Conservation (phyloP, 2,888 invertebrate species). For the Nebria salina region DNA sequence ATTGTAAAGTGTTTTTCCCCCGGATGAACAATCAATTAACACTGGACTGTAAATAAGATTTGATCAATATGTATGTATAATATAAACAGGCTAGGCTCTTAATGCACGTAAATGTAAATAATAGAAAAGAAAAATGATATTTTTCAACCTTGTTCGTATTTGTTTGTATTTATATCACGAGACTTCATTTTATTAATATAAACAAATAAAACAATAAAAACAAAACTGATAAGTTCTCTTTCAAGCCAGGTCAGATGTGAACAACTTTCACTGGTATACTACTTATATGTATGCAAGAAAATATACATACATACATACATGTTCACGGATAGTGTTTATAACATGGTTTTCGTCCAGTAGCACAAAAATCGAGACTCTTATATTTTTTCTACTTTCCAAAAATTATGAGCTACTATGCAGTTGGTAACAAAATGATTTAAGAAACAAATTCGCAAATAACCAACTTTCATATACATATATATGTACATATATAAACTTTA, state of each 20-base stretch:
- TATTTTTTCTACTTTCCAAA: background rate
- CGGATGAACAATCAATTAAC: too few relatives aligned
- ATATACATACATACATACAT: background rate
- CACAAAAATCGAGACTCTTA: background rate
- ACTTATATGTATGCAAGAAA: background rate
- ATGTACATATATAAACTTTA: background rate
- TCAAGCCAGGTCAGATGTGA: background rate
- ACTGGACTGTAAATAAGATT: too few relatives aligned
- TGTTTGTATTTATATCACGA: background rate
- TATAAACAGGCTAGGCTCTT: too few relatives aligned
- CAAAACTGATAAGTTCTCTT: background rate
- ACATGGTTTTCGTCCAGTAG: background rate
- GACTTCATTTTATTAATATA: background rate
- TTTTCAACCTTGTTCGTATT: background rate
- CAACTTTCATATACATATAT: background rate
- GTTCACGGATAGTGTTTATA: too few relatives aligned
- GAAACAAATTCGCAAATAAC: background rate
- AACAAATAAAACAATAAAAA: background rate
- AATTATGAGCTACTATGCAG: background rate
- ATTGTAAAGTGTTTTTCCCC: too few relatives aligned
- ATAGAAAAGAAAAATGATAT: background rate
- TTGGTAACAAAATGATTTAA: background rate
- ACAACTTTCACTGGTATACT: background rate
- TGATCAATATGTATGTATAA: too few relatives aligned
- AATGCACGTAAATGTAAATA: too few relatives aligned